Evolutionary conservation across 2,113 vertebrate species (phyloP).

Genomic region (Hiodon alosoides): DNA sequence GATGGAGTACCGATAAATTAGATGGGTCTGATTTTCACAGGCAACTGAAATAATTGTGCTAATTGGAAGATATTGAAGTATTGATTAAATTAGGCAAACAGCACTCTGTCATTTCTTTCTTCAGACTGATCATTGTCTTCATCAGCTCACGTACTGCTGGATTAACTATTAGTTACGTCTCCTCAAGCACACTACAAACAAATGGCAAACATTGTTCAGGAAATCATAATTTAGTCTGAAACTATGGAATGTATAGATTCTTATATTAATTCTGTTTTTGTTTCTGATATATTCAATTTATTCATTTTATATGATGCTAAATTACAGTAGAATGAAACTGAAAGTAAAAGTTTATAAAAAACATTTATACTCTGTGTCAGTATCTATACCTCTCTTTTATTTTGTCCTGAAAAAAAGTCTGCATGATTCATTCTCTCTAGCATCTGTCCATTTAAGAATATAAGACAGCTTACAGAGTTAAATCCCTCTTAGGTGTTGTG

Average conservation of each 20-base stretch:
- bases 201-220: slow-evolving; percentile 23
- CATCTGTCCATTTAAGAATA: slow-evolving; percentile 61
- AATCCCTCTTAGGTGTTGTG: slow-evolving; percentile 56
- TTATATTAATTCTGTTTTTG: background rate
- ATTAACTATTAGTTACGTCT: slow-evolving; percentile 56
- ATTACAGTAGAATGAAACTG: background rate
- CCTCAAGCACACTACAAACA: slow-evolving; percentile 40
- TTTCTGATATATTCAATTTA: background rate
- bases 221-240: slow-evolving; percentile 34
- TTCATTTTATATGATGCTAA: background rate
- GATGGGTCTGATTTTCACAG: slow-evolving; percentile 54
- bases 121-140: slow-evolving; percentile 44
- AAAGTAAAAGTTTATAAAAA: background rate
- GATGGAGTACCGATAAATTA: slow-evolving; percentile 61
- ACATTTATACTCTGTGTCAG: slow-evolving; percentile 32
- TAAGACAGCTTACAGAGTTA: slow-evolving; percentile 61
- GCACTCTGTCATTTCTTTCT: slow-evolving; percentile 58
- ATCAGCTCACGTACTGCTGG: slow-evolving; percentile 41
- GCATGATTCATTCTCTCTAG: slow-evolving; percentile 49
- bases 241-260: slow-evolving; percentile 1
- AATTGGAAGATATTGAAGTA: slow-evolving; percentile 72
- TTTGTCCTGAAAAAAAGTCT: slow-evolving; percentile 54
- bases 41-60: slow-evolving; percentile 62
- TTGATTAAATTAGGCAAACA: slow-evolving; percentile 67
- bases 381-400: slow-evolving; percentile 54